Percentiles rank a stretch among this genome's conserved stretches.
These are phyloP conservation scores for Eurosta solidaginis DNA, from an alignment of 1,140 invertebrate genomes.

Conservation along the genomic window DNA sequence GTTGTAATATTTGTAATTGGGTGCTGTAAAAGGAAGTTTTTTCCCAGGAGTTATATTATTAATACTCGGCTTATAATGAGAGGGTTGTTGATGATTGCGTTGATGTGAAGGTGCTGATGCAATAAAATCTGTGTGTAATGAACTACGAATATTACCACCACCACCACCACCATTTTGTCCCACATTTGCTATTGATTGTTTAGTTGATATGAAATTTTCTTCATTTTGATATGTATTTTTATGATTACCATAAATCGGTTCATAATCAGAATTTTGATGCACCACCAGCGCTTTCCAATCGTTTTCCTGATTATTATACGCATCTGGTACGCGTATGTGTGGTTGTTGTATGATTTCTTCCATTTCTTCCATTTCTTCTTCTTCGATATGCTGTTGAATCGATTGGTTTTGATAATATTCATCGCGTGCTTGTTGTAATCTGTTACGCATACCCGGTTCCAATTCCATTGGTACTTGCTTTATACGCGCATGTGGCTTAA, in stretches of 20 bases:
- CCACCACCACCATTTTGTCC: not conserved
- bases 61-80: not conserved
- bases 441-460: conserved; percentile 49
- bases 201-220: conserved; percentile 40
- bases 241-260: conserved; percentile 41
- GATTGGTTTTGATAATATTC: conserved; percentile 50
- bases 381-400: conserved; percentile 35
- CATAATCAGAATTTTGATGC: conserved; percentile 46
- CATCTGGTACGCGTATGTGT: not conserved
- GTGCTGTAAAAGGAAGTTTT: not conserved
- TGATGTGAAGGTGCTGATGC: conserved; percentile 25
- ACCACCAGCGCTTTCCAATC: conserved; percentile 55
- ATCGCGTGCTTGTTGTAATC: conserved; percentile 47
- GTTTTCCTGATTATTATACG: conserved; percentile 45
- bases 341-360: not conserved
- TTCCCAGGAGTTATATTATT: conserved; percentile 6
- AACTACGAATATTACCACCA: not conserved
- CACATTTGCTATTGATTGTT: not conserved
- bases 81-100: not conserved
- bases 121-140: not conserved
- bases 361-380: too few relatives aligned
- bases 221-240: conserved; percentile 37
- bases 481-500: conserved; percentile 54
- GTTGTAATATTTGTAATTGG: conserved; percentile 36
- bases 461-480: conserved; percentile 57